Base-by-base conservation (phyloP, 2,888 invertebrate genomes). In the Tenthredo amoena region DNA sequence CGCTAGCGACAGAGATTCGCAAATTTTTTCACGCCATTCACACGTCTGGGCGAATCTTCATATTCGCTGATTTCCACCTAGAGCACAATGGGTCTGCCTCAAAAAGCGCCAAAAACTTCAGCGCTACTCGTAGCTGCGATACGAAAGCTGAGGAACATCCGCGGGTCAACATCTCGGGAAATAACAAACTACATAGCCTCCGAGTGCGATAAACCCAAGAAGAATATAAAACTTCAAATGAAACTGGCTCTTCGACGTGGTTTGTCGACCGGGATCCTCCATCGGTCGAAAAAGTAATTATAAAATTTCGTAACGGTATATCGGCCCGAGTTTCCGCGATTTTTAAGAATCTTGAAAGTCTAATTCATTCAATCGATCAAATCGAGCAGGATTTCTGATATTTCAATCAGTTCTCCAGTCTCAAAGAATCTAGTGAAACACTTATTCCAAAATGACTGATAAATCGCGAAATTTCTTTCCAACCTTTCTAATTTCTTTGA, bases 51-150 rank as follows among this genome's bases (percentile, higher is more conserved):
- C 2, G 3, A 7, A 68, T 34, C 34, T 34, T 31, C 0, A 26
- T 62, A 10, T 62, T 7, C 1, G 12, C 34, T 68, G 18, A 68
- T 34, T 68, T 68, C 34, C 34, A 1, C 50, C 18, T 1, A 34
- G 15, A 55, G 7, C 12, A 81, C 10, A 34, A 81, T 81, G 81
- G 58, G 58, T 37, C 62, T 55, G n/a, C 81, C 86, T 2, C 89
- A 72, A 40, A 91, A 88, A 21, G 43, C 87, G 0, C 89, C 90
- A n/a, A 92, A 91, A 86, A 90, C 93, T 86, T 91, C 91, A 47
- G 88, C 90, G 9, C 86, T 93, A 62, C 91, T 93, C 5, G 91
- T 93, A 0, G 90, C 90, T 47, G 93, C 93, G 3, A 92, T 93
- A 72, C 89, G 91, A 0, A 88, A 89, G 62, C 88, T 93, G 6